Evolutionary conservation across 2,113 vertebrate genomes (phyloP).

Genomic region (Pseudopodoces humilis): DNA sequence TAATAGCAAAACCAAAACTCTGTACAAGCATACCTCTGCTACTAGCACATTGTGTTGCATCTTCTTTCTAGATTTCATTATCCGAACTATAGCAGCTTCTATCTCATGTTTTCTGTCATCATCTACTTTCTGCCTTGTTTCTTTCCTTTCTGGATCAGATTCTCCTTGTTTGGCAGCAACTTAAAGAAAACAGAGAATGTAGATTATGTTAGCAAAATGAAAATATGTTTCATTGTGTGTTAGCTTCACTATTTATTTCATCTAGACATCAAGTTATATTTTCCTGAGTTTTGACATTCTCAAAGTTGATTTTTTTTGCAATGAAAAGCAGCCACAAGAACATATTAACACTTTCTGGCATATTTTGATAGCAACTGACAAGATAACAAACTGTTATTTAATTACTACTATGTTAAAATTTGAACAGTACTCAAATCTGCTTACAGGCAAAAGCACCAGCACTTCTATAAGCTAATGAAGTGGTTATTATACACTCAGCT

Average conservation of each 20-base stretch:
- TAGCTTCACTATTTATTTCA: constrained; percentile 13
- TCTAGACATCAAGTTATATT: constrained; percentile 18
- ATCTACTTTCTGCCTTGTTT: constrained; percentile 97
- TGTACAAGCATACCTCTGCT: constrained; percentile 83
- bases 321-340: constrained; percentile 26
- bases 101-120: constrained; percentile 98
- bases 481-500: neutral
- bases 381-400: constrained; percentile 45
- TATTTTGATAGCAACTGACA: constrained; percentile 55
- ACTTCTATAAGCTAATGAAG: neutral
- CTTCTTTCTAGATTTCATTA: constrained; percentile 99
- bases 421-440: neutral
- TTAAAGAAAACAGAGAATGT: constrained; percentile 60
- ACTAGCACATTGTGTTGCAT: constrained; percentile 98
- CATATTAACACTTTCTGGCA: constrained; percentile 14
- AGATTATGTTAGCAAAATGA: constrained; percentile 1
- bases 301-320: neutral
- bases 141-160: constrained; percentile 95
- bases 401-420: neutral
- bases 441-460: neutral
- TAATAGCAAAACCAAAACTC: neutral
- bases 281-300: constrained; percentile 26
- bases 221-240: neutral
- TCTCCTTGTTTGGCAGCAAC: constrained; percentile 99
- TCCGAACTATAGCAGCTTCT: constrained; percentile 96